Evolutionary conservation across 1,140 invertebrate genomes (phyloP), one percentile per base, ranked within the genome.

Genomic region (Drosophila ficusphila): DNA sequence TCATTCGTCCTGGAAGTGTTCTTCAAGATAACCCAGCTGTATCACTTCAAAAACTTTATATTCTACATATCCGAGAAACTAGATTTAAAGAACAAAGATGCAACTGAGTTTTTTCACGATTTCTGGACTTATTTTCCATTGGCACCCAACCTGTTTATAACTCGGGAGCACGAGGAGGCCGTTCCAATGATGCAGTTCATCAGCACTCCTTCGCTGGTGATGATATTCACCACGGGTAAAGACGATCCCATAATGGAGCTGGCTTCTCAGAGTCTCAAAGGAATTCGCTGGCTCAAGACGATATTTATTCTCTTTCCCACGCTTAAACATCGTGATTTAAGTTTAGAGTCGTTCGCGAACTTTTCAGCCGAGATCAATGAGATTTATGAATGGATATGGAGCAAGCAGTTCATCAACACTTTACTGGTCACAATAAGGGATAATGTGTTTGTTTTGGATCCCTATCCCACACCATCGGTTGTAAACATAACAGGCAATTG

Each of bases 241-340:
- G 57, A 60, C n/a, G 89, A 90, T 74, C 75, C 77, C 19, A 86
- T 90, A 2, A 90, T 90, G 89, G 72, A 89, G 29, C 9, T 90
- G 21, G 81, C 89, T 0, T 47, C 89, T 0, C 42, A 76, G 2
- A 72, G 64, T 8, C 19, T 90, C 14, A 31, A 16, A 0, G 56
- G 64, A 0, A 46, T 83, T 9, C 81, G 73, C 0, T 78, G 71
- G 72, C 52, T 90, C 0, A 73, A 89, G 18, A 90, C 89, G 3
- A 57, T 89, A 6, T 90, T 90, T 8, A 44, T 90, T 3, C 34
- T 90, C 0, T 77, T 64, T 41, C 89, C 89, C 1, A 48, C 9
- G 2, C n/a, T 74, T 9, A 42, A 18, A 2, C 53, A 19, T 9
- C 31, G 62, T 0, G 44, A 86, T 0, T 68, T 76, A 12, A 49